phyloP scores from a whole-genome alignment of 2,888 invertebrate species.

The Drymonia ruficornis region DNA sequence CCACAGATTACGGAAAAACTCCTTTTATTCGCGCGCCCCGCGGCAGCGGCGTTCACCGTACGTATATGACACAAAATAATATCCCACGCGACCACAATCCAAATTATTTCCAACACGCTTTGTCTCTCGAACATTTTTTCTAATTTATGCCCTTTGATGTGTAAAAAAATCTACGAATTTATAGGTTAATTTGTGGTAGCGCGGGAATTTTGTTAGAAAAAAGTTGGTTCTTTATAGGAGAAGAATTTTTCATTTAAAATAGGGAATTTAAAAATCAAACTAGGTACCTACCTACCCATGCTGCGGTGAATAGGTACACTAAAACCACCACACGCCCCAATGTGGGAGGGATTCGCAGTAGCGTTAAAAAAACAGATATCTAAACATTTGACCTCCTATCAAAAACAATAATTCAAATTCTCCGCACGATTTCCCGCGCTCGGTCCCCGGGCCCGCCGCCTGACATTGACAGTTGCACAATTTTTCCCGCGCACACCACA shows the following conservation, averaged over 20 bases:
- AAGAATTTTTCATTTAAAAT: too few species aligned
- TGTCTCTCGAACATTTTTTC: background rate
- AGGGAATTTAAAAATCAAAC: too few species aligned
- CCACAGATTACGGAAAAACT: slow-evolving; percentile 19
- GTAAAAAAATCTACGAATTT: background rate
- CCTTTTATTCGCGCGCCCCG: slow-evolving; percentile 16
- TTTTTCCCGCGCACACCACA: slow-evolving; percentile 53
- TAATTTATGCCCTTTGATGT: slow-evolving; percentile 1
- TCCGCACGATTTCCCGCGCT: slow-evolving; percentile 32
- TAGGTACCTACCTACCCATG: too few species aligned
- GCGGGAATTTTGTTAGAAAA: background rate
- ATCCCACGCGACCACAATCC: slow-evolving; percentile 5
- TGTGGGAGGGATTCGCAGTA: too few species aligned
- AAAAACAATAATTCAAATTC: background rate
- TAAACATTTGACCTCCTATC: background rate
- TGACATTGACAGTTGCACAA: slow-evolving; percentile 67
- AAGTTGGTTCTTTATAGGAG: too few species aligned
- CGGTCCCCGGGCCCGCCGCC: slow-evolving; percentile 13
- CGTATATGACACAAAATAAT: slow-evolving; percentile 11
- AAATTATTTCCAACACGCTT: background rate
- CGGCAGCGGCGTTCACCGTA: background rate
- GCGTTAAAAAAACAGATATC: background rate
- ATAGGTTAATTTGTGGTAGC: background rate
- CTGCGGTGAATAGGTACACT: too few species aligned
- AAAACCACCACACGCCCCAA: too few species aligned